These are phyloP conservation scores for Centropus bengalensis DNA, from an alignment of 2,113 vertebrate genomes.

Conservation along the genomic window DNA sequence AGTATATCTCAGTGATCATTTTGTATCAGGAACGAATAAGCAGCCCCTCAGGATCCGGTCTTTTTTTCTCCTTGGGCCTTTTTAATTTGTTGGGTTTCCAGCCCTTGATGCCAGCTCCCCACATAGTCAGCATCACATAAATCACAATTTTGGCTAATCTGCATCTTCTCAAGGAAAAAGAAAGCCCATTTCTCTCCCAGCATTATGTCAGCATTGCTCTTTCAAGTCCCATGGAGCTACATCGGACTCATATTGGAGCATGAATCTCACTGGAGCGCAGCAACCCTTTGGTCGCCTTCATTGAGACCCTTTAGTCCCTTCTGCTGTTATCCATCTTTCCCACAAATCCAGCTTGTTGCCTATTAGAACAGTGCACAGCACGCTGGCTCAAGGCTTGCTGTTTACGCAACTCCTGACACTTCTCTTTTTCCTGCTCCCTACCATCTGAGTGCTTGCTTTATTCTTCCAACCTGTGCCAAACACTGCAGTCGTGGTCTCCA, in stretches of 20 bases:
- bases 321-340: background rate
- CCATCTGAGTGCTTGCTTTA: slow-evolving; percentile 20
- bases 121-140: background rate
- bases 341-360: background rate
- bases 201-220: background rate
- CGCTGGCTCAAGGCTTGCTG: background rate
- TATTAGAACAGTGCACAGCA: background rate
- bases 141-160: background rate
- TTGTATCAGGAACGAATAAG: background rate
- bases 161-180: background rate
- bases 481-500: slow-evolving; percentile 35
- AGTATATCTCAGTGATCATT: background rate
- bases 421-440: background rate
- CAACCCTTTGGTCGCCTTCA: background rate
- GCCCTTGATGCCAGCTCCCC: background rate
- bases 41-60: background rate
- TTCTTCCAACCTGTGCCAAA: slow-evolving; percentile 34
- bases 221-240: background rate
- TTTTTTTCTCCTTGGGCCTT: background rate
- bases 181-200: background rate
- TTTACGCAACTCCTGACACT: background rate
- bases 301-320: background rate
- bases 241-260: background rate
- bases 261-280: background rate
- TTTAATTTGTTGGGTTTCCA: background rate